Evolutionary conservation across 2,888 invertebrate genomes (phyloP).

Genomic region (Choreutis nemorana): DNA sequence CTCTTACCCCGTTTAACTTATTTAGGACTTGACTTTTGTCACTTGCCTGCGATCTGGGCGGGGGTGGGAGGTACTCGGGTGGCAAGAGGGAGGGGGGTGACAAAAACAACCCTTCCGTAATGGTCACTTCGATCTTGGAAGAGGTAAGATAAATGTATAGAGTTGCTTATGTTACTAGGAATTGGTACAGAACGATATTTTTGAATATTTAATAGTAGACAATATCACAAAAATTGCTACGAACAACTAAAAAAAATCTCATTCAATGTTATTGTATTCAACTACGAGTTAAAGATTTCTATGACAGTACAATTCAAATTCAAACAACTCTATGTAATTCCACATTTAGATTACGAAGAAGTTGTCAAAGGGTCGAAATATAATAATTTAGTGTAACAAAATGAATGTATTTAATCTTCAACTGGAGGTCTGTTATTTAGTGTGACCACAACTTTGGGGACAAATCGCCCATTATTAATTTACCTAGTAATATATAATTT

Average conservation of each 20-base stretch:
- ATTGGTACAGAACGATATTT: neutral
- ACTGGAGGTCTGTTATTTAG: constrained; percentile 41
- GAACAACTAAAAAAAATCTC: neutral
- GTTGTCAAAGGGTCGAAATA: constrained; percentile 23
- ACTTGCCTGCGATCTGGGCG: constrained; percentile 9
- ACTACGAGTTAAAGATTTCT: no score
- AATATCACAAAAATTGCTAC: neutral
- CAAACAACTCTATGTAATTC: constrained; percentile 15
- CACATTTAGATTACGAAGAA: constrained; percentile 17
- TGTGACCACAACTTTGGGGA: constrained; percentile 24
- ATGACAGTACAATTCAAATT: no score
- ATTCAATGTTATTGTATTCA: no score
- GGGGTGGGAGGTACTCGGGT: no score
- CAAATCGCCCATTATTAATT: constrained; percentile 51
- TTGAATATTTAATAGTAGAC: neutral
- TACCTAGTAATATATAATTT: constrained; percentile 21
- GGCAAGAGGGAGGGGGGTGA: constrained; percentile 12
- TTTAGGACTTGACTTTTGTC: constrained; percentile 19
- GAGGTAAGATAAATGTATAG: constrained; percentile 8
- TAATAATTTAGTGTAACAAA: constrained; percentile 44
- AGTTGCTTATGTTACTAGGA: constrained; percentile 12
- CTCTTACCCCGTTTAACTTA: constrained; percentile 9
- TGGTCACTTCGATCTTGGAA: constrained; percentile 14
- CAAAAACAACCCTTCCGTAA: constrained; percentile 19
- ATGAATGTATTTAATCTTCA: constrained; percentile 25